Evolutionary conservation across 1,140 invertebrate species (phyloP), one percentile per base, ranked within the genome.

Genomic region (Macrostomum lignano): DNA sequence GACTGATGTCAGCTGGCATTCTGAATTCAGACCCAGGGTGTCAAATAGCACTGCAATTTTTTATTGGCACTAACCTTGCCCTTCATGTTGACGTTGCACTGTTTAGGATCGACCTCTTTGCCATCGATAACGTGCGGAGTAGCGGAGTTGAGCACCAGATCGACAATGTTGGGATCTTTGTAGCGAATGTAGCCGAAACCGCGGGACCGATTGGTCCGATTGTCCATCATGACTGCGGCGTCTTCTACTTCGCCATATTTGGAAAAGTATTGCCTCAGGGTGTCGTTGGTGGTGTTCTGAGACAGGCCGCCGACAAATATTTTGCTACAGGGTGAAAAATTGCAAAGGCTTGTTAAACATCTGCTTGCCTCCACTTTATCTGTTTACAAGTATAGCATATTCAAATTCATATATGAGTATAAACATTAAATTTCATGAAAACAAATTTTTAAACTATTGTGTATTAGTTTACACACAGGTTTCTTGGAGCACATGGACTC

Each of bases 181-280:
- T 39, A 43, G 4, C 39, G 40, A 17, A 43, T 31, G 25, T 42
- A 43, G 10, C 42, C 42, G 21, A 43, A 43, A 6, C 42, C 42
- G 2, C 42, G 15, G 5, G 42, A 40, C 19, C 30, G 31, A 10
- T 42, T 42, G 2, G 38, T 41, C 10, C 35, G 26, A 22, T 21
- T 20, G 24, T 41, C 30, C 29, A 34, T 32, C 31, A 32, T 32
- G 6, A 32, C 31, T 13, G 19, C 11, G 17, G 14, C 6, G 13
- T 32, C 31, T n/a, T 13, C 31, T n/a, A 32, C 31, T 25, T 32
- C 31, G 13, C 31, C 31, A n/a, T 21, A 32, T 21, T 21, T 15
- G 6, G 14, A 15, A 32, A 32, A 32, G 11, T 32, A 32, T 9
- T 11, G 13, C 13, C 24, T 32, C 24, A 32, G 13, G 4, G 31